These are phyloP conservation scores for Scotopteryx bipunctaria DNA, from an alignment of 2,888 invertebrate genomes.

Conservation along the genomic window DNA sequence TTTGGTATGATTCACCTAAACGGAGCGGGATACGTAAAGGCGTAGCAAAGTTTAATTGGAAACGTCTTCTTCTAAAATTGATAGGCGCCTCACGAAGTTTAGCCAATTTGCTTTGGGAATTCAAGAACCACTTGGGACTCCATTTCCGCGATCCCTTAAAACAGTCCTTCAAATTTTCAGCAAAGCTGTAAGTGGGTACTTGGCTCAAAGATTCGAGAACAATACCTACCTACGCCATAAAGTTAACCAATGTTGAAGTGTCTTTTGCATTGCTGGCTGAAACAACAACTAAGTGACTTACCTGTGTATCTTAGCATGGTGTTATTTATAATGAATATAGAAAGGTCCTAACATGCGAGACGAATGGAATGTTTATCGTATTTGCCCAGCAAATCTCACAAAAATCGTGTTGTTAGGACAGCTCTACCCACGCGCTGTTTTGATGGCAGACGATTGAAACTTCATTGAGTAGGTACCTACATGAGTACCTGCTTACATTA, in stretches of 20 bases:
- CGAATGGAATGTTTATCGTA: conserved; percentile 9
- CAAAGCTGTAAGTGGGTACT: conserved; percentile 32
- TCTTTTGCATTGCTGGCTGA: conserved; percentile 13
- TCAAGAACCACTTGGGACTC: conserved; percentile 52
- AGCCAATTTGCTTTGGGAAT: conserved; percentile 65
- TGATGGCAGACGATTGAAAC: conserved; percentile 23
- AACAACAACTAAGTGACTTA: conserved; percentile 11
- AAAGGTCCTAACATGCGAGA: too few relatives aligned
- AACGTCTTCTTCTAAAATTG: conserved; percentile 72
- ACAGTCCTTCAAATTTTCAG: conserved; percentile 48
- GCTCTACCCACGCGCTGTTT: conserved; percentile 19
- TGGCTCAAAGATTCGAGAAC: conserved; percentile 25
- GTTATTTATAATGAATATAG: too few relatives aligned
- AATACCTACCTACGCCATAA: conserved; percentile 30
- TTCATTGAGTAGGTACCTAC: conserved; percentile 14
- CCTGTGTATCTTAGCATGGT: too few relatives aligned
- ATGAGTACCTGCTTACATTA: conserved; percentile 31
- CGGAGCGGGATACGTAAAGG: conserved; percentile 39
- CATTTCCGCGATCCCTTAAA: conserved; percentile 50
- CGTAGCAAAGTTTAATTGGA: conserved; percentile 75
- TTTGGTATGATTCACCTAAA: conserved; percentile 26
- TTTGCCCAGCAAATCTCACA: conserved; percentile 9
- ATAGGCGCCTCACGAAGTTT: conserved; percentile 64
- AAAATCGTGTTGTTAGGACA: conserved; percentile 9
- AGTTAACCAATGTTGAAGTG: conserved; percentile 23